Evolutionary conservation across 2,113 vertebrate species (phyloP), one percentile per base, ranked within the genome.

Genomic region (Brachypteracias leptosomus): DNA sequence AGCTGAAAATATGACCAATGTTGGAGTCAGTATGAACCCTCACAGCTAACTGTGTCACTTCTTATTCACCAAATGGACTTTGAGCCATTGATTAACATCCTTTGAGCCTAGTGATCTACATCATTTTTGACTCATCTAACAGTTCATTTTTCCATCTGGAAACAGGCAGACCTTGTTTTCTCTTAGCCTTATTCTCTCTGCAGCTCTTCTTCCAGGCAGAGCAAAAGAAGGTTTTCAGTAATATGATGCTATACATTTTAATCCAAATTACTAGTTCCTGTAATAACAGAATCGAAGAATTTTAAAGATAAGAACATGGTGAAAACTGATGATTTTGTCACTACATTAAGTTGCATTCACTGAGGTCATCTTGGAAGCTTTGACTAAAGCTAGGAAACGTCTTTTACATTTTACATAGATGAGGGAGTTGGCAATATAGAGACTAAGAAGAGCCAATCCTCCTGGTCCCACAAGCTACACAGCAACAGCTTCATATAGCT

Each of bases 401-500:
- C 51, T 90, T 85, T 80, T 63, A 89, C 42, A 71, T 16, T 80
- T 72, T 47, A 78, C 33, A 63, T 18, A 85, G 55, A 86, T 42
- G 18, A 67, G 47, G 38, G 55, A 96, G 68, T 9, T 97, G 88
- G 95, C 88, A 96, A 59, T 1, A 3, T 29, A 71, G 55, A 58
- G 42, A 25, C 24, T 67, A 47, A 59, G 59, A 76, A 74, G 65
- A 94, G 86, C 89, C 89, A 95, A 61, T 35, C 20, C 55, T 82
- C 68, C 70, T 49, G 65, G 76, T 65, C 89, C 38, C 49, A 57
- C 59, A 81, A 40, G 55, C 46, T 90, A 9, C 68, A 67, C 55
- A 89, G 73, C 42, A 83, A 85, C 65, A 93, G 79, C 63, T 83
- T 70, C 57, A 19, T 7, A 19, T 95, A 93, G 94, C 93, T 72